Evolutionary conservation across 2,113 vertebrate genomes (phyloP).

Genomic region (Mixornis gularis): DNA sequence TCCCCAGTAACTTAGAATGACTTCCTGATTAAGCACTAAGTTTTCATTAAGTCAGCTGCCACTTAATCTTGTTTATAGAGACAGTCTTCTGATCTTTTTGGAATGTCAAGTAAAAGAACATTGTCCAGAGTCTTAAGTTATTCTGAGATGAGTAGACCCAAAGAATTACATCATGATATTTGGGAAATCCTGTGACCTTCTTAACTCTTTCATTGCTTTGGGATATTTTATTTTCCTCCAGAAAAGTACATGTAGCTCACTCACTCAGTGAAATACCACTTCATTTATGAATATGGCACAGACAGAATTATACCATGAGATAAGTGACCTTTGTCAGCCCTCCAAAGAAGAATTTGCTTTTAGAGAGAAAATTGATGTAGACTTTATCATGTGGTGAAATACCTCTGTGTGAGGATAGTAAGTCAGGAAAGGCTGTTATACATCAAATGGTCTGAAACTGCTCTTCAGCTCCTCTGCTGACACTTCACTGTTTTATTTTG

Average conservation of each 20-base stretch:
- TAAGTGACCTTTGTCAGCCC: background rate
- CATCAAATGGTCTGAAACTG: background rate
- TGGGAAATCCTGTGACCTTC: background rate
- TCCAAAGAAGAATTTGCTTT: constrained; percentile 19
- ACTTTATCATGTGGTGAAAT: background rate
- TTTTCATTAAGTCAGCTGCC: background rate
- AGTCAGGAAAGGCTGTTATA: background rate
- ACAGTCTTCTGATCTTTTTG: background rate
- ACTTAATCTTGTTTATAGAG: background rate
- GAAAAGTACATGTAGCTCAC: background rate
- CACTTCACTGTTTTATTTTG: background rate
- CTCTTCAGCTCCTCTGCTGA: background rate
- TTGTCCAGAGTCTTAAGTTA: background rate
- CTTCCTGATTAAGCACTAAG: background rate
- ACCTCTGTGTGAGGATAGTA: background rate
- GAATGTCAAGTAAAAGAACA: background rate
- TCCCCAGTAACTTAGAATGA: background rate
- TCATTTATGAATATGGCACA: background rate
- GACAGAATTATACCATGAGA: background rate
- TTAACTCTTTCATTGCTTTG: constrained; percentile 22
- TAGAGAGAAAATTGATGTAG: background rate
- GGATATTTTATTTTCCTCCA: background rate
- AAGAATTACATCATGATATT: background rate
- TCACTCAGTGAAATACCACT: background rate
- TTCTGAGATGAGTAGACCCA: background rate